phyloP scores from a whole-genome alignment of 2,888 invertebrate species.

The Frankliniella fusca region DNA sequence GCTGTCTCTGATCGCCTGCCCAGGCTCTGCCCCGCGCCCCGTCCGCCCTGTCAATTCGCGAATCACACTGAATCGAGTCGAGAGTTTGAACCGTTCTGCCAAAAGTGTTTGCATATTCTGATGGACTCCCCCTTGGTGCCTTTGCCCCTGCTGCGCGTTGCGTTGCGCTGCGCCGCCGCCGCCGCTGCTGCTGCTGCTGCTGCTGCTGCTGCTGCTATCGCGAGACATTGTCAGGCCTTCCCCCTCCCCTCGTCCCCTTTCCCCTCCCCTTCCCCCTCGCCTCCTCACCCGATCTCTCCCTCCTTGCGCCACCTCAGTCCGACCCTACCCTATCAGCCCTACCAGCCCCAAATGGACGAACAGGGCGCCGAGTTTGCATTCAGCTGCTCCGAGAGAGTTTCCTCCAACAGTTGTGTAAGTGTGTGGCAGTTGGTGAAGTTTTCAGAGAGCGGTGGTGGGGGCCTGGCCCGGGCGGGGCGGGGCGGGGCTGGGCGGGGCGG shows the following conservation, averaged over 20 bases:
- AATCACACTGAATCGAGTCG: neutral
- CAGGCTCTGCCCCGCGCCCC: no score
- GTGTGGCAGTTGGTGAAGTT: slow-evolving; percentile 24
- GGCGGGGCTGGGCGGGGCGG: neutral
- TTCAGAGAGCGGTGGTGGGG: neutral
- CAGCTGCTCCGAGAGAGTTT: slow-evolving; percentile 18
- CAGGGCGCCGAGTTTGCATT: slow-evolving; percentile 14
- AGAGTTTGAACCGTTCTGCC: neutral
- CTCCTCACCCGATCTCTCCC: neutral
- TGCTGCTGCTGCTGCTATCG: neutral
- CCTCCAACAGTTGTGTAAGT: slow-evolving; percentile 26
- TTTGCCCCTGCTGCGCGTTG: no score
- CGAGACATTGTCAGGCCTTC: slow-evolving; percentile 8
- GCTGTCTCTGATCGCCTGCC: no score
- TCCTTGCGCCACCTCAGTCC: neutral
- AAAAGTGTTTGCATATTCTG: neutral
- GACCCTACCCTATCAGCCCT: neutral
- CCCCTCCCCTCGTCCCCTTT: neutral
- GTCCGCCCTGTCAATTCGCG: neutral
- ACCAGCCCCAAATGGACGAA: slow-evolving; percentile 1
- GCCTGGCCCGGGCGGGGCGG: neutral
- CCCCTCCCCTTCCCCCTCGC: neutral
- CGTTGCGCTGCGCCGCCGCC: no score
- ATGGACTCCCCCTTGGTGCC: neutral
- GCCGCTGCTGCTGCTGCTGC: no score